Evolutionary conservation across 2,888 invertebrate genomes (phyloP).

Genomic region (Eremobia ochroleuca): DNA sequence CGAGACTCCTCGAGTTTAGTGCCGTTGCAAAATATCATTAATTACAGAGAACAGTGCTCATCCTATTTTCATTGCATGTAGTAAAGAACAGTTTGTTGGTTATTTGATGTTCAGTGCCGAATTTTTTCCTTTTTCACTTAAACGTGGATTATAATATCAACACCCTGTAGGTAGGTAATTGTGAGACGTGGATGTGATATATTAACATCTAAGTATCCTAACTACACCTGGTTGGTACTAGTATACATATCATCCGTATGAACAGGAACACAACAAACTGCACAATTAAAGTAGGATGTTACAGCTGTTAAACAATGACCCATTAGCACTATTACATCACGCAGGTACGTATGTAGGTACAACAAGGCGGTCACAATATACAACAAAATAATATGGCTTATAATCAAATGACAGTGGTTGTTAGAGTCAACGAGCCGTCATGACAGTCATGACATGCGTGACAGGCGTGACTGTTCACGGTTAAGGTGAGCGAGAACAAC

Average conservation of each 20-base stretch:
- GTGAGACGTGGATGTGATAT: not conserved
- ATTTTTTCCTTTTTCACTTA: not conserved
- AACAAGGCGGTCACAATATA: conserved; percentile 48
- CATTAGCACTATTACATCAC: not conserved
- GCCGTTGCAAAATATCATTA: conserved; percentile 60
- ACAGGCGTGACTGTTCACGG: not conserved
- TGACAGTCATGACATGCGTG: not conserved
- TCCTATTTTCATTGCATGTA: conserved; percentile 20
- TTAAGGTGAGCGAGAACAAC: not conserved
- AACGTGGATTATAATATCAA: not conserved
- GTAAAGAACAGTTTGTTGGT: not conserved
- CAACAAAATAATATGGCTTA: conserved; percentile 48
- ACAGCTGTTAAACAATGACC: conserved; percentile 20
- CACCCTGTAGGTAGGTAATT: not conserved
- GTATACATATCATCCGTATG: not conserved
- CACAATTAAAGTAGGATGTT: conserved; percentile 36
- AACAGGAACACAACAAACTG: conserved; percentile 5
- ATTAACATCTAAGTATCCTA: not conserved
- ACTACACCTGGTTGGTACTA: not conserved
- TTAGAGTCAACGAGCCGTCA: not conserved
- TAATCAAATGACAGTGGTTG: not conserved
- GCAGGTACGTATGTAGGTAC: conserved; percentile 25
- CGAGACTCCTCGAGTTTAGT: conserved; percentile 44
- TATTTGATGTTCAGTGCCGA: not conserved
- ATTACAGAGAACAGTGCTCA: conserved; percentile 28